A percentile compares a stretch with the other conserved stretches of the same genome.
These are phyloP conservation scores for Zeus faber DNA, from an alignment of 2,113 vertebrate genomes.

Conservation along the genomic window DNA sequence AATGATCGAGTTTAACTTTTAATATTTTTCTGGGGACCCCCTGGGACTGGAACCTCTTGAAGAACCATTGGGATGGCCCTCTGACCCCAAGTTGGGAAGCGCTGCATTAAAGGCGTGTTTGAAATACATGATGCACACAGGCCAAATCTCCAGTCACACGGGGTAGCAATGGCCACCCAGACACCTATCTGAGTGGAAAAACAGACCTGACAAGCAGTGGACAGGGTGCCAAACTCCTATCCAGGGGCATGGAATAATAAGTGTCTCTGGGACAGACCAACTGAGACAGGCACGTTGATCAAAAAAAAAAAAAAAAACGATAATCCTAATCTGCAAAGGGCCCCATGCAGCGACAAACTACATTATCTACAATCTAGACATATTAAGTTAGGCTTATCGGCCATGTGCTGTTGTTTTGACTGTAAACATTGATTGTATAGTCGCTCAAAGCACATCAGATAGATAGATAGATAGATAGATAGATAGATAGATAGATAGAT, in stretches of 20 bases:
- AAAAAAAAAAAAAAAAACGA: not conserved
- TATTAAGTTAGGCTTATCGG: slow-evolving; percentile 42
- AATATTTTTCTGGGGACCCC: too few relatives aligned
- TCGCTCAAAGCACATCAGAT: not conserved
- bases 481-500: too few relatives aligned
- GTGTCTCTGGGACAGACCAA: slow-evolving; percentile 18
- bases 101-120: too few relatives aligned
- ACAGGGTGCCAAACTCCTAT: not conserved
- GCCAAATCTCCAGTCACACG: too few relatives aligned
- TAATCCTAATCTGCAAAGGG: slow-evolving; percentile 69
- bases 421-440: not conserved
- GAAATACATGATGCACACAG: too few relatives aligned
- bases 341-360: slow-evolving; percentile 44
- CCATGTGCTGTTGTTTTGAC: slow-evolving; percentile 1
- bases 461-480: too few relatives aligned
- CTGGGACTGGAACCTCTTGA: too few relatives aligned
- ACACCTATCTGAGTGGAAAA: too few relatives aligned
- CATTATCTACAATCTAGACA: slow-evolving; percentile 41
- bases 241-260: slow-evolving; percentile 26
- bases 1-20: too few relatives aligned
- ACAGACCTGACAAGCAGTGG: slow-evolving; percentile 22
- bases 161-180: too few relatives aligned
- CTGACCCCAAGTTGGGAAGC: too few relatives aligned
- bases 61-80: too few relatives aligned
- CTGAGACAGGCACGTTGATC: slow-evolving; percentile 22